A percentile compares a stretch with the other conserved stretches of the same genome.
Evolutionary conservation across 2,888 invertebrate genomes (phyloP).

Genomic region (Deilephila elpenor): DNA sequence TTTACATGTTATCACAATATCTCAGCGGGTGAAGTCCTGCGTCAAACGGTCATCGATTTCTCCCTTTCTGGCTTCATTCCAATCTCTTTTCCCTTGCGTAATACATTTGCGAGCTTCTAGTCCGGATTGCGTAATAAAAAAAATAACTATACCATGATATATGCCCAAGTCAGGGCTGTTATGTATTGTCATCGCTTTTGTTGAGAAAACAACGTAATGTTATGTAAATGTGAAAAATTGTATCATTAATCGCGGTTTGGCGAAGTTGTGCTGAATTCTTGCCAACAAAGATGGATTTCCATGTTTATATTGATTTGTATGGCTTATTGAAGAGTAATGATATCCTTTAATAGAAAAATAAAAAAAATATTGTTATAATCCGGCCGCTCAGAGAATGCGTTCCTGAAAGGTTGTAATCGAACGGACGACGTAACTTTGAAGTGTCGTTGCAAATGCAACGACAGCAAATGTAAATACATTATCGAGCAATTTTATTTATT

Average conservation of each 20-base stretch:
- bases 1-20: constrained; percentile 48
- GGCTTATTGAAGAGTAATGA: no score
- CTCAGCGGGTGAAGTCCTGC: constrained; percentile 50
- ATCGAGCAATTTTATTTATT: no score
- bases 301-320: no score
- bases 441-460: no score
- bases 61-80: constrained; percentile 70
- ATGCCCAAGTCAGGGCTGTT: constrained; percentile 42
- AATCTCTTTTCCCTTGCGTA: constrained; percentile 69
- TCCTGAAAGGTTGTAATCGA: no score
- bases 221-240: neutral
- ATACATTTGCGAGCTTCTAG: constrained; percentile 70
- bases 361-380: no score
- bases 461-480: no score
- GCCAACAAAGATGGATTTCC: no score
- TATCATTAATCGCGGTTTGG: neutral
- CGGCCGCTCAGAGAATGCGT: no score
- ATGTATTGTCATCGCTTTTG: constrained; percentile 26
- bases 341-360: no score
- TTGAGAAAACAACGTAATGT: constrained; percentile 26
- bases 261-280: no score
- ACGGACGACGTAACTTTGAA: no score
- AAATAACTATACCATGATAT: constrained; percentile 44
- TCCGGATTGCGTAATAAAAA: constrained; percentile 54
- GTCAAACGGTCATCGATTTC: constrained; percentile 71